Percentiles rank a stretch among this genome's conserved stretches.
phyloP scores from a whole-genome alignment of 37 sponge, comb jelly and placozoan genomes.

The Axinella damicornis region DNA sequence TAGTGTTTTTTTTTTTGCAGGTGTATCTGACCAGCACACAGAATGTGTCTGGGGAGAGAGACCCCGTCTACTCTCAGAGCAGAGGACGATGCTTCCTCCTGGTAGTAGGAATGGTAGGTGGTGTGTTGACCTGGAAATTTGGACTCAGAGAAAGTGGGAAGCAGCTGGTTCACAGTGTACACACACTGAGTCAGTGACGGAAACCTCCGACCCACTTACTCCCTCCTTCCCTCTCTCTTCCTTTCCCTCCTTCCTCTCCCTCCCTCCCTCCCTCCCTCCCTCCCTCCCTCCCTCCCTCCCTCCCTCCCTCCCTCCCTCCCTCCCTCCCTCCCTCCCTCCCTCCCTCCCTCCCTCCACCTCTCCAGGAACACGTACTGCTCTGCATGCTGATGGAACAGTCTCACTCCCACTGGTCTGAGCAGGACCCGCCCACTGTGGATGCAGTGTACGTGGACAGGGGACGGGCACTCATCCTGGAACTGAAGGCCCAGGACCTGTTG shows the following conservation, averaged over 20 bases:
- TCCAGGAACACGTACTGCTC: conserved; percentile 34
- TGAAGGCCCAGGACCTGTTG: conserved; percentile 44
- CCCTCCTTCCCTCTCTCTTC: too few relatives aligned
- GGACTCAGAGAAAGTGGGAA: too few relatives aligned
- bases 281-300: too few relatives aligned
- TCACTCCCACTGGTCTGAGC: background rate
- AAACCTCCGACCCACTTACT: too few relatives aligned
- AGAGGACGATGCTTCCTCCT: conserved; percentile 39
- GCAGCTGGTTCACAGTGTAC: too few relatives aligned
- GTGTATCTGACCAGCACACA: background rate
- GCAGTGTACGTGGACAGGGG: conserved; percentile 32
- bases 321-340: too few relatives aligned
- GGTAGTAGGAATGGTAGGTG: conserved; percentile 36
- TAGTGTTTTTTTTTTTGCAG: background rate
- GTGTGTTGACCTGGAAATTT: too few relatives aligned
- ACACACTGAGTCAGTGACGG: too few relatives aligned
- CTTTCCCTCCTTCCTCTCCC: too few relatives aligned
- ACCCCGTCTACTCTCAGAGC: background rate
- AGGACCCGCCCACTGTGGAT: conserved; percentile 26
- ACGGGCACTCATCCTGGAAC: conserved; percentile 37
- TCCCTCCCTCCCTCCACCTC: too few relatives aligned
- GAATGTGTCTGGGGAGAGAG: background rate
- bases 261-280: too few relatives aligned
- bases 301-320: too few relatives aligned
- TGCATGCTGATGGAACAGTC: conserved; percentile 46